Conservation (phyloP, 2,797 vertebrate genomes). For the Lacerta agilis region DNA sequence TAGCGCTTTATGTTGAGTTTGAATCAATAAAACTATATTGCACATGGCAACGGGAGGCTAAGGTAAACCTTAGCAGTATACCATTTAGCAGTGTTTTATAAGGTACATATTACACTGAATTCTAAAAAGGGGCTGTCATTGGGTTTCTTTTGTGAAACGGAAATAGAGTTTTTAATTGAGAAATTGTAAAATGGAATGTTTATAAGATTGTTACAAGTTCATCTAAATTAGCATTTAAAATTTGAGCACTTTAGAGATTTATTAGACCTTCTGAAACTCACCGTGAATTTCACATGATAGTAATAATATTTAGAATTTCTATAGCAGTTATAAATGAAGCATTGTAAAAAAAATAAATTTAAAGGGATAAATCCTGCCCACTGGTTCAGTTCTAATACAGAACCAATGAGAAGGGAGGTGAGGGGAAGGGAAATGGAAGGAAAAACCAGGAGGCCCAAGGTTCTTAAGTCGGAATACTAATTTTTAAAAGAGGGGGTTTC, state of each 20-base stretch:
- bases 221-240: slow-evolving; percentile 49
- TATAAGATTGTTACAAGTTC: slow-evolving; percentile 58
- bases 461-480: background rate
- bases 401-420: background rate
- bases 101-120: slow-evolving; percentile 20
- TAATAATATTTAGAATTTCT: slow-evolving; percentile 17
- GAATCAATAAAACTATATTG: slow-evolving; percentile 58
- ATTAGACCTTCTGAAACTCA: background rate
- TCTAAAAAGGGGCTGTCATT: slow-evolving; percentile 11
- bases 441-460: background rate
- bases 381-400: background rate
- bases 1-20: slow-evolving; percentile 54
- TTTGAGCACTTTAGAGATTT: slow-evolving; percentile 34
- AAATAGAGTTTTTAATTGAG: slow-evolving; percentile 41
- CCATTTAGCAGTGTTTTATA: slow-evolving; percentile 33
- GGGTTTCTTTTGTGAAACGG: slow-evolving; percentile 25
- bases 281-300: slow-evolving; percentile 10
- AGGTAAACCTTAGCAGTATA: slow-evolving; percentile 42
- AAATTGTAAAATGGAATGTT: slow-evolving; percentile 47
- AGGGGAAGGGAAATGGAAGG: background rate
- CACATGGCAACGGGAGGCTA: slow-evolving; percentile 27
- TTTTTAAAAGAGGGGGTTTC: background rate
- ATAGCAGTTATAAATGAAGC: slow-evolving; percentile 3
- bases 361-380: background rate
- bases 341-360: slow-evolving; percentile 9